Base-by-base conservation (phyloP, 1,140 invertebrate species). In the Centruroides vittatus region DNA sequence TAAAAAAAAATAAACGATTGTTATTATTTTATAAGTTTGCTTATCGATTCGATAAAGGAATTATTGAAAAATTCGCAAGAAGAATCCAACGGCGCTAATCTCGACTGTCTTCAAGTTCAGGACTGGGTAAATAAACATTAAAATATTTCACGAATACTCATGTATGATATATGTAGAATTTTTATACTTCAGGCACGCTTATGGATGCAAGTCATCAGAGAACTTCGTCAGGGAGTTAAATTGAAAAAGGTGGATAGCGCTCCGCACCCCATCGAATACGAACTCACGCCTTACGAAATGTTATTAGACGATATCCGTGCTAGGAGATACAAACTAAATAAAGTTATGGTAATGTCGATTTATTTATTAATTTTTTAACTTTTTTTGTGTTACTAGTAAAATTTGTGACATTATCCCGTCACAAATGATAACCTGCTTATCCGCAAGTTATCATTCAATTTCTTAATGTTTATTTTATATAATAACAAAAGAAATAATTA, bases 241-340 rank as follows among this genome's bases (percentile, higher is more conserved):
- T 77, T 98, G 70, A 96, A 95, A 76, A 95, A 95, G 73, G 88
- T 93, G 4, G 74, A 76, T 54, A 70, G 75, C 58, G 66, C 70
- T 9, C 66, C 70, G 6, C 83, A 82, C 72, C 69, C 74, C 53
- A 81, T 88, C 60, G 92, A 96, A 75, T 97, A 87, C 74, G 90
- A 95, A 74, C 74, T 96, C 63, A 98, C 93, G n/a, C 93, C 93
- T 7, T 96, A 95, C 73, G 93, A 97, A 78, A 94, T 94, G 70
- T 78, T 98, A 11, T 93, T 97, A 86, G 90, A 97, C 69, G 93
- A 97, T 71, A 97, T 98, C 66, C 77, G 91, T 67, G 85, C 86
- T 35, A 83, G 88, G 68, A 81, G 86, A 67, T 96, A 92, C 76
- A 88, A 86, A 69, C 72, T 81, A 23, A 77, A 78, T 60, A 77